These are phyloP conservation scores for Clivina fossor DNA, from an alignment of 2,888 invertebrate genomes.

Conservation along the genomic window DNA sequence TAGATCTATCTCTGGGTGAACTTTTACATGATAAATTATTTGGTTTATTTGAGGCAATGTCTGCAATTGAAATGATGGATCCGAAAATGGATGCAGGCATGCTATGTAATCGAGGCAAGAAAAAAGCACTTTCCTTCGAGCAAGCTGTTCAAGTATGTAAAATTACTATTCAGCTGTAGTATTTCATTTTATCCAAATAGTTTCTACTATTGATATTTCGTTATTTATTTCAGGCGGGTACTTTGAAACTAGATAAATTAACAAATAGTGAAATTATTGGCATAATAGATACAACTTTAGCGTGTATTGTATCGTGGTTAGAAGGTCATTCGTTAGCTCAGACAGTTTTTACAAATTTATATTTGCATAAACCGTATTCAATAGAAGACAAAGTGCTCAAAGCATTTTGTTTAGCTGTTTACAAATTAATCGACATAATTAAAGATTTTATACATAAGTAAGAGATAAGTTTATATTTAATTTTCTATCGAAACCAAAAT, in stretches of 20 bases:
- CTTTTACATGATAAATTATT: constrained; percentile 87
- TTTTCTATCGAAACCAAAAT: background rate
- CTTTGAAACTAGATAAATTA: constrained; percentile 75
- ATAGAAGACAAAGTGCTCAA: constrained; percentile 81
- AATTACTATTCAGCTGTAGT: background rate
- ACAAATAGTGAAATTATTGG: constrained; percentile 82
- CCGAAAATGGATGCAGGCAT: constrained; percentile 99
- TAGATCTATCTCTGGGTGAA: constrained; percentile 85
- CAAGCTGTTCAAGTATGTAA: constrained; percentile 74
- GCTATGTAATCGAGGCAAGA: constrained; percentile 86
- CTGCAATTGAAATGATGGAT: constrained; percentile 99
- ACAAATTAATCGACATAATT: constrained; percentile 87
- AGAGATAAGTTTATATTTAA: constrained; percentile 49
- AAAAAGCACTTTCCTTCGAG: constrained; percentile 82
- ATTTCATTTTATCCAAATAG: background rate
- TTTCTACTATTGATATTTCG: background rate
- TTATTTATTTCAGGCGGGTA: constrained; percentile 63
- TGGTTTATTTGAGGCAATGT: constrained; percentile 98
- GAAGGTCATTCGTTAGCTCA: constrained; percentile 96
- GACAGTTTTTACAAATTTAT: constrained; percentile 95
- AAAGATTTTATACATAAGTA: constrained; percentile 86
- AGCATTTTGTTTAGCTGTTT: constrained; percentile 82
- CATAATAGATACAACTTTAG: constrained; percentile 90
- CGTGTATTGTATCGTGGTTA: constrained; percentile 95
- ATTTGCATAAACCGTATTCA: constrained; percentile 85